Evolutionary conservation across 2,113 vertebrate genomes (phyloP).

Genomic region (Coptodon rendalli): DNA sequence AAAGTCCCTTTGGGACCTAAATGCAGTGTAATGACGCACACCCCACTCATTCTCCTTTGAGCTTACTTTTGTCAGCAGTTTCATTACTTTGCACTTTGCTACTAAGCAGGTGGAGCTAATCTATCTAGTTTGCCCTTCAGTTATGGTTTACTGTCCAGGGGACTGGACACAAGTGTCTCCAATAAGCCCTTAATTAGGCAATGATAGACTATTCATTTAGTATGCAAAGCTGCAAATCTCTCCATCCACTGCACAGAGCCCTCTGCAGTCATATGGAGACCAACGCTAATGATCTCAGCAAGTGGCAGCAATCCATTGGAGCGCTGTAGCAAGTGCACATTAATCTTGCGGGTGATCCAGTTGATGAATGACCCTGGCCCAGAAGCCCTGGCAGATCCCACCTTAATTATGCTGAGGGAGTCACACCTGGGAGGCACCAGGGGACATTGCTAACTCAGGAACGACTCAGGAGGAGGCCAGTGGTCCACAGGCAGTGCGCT

Average conservation of each 20-base stretch:
- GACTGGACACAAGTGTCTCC: conserved; percentile 72
- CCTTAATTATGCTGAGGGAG: conserved; percentile 76
- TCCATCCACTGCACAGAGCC: conserved; percentile 46
- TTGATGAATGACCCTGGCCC: conserved; percentile 74
- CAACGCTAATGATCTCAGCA: conserved; percentile 77
- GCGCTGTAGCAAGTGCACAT: conserved; percentile 67
- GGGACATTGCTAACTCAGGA: conserved; percentile 57
- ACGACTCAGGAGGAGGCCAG: conserved; percentile 37
- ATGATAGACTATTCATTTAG: conserved; percentile 75
- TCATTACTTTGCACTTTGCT: conserved; percentile 63
- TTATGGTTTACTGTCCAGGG: conserved; percentile 73
- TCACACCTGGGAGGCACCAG: conserved; percentile 62
- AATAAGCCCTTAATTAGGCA: conserved; percentile 77
- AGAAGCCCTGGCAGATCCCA: conserved; percentile 69
- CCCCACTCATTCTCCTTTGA: conserved; percentile 32
- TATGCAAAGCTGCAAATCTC: conserved; percentile 76
- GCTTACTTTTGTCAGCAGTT: conserved; percentile 66
- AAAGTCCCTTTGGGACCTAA: conserved; percentile 14
- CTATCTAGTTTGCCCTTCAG: conserved; percentile 71
- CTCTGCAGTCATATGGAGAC: conserved; percentile 62
- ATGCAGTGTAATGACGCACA: conserved; percentile 27
- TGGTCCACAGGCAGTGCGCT: conserved; percentile 15
- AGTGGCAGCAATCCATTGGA: conserved; percentile 79
- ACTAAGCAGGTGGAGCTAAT: conserved; percentile 70
- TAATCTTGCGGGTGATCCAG: conserved; percentile 73